Percentiles rank a stretch among this genome's conserved stretches.
phyloP scores from a whole-genome alignment of 1,140 invertebrate species.

The Halyomorpha halys region DNA sequence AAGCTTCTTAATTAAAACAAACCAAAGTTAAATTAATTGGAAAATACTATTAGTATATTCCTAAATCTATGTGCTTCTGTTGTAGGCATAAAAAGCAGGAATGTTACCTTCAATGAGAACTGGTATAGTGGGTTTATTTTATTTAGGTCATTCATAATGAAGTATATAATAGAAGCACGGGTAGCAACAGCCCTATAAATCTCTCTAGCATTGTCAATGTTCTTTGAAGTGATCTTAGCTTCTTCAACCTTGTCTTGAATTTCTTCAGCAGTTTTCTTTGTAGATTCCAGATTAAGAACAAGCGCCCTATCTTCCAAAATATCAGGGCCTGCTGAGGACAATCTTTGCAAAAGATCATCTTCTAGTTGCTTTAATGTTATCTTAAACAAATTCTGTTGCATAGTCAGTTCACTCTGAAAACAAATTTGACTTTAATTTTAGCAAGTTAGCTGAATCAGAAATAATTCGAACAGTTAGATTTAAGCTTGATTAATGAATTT shows the following conservation, averaged over 20 bases:
- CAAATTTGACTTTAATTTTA: conserved; percentile 17
- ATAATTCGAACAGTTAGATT: too few species aligned
- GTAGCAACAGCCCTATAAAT: conserved; percentile 75
- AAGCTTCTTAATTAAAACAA: too few species aligned
- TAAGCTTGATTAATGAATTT: too few species aligned
- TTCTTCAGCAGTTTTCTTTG: conserved; percentile 83
- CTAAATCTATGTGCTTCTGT: not conserved
- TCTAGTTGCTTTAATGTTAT: conserved; percentile 83
- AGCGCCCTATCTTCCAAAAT: conserved; percentile 82
- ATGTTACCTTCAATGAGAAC: conserved; percentile 73
- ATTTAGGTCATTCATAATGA: conserved; percentile 84
- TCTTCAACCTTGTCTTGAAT: conserved; percentile 77
- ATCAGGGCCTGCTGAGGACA: conserved; percentile 81
- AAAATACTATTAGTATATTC: too few species aligned
- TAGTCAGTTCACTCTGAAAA: conserved; percentile 57
- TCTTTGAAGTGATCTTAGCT: conserved; percentile 70
- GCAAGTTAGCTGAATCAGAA: not conserved
- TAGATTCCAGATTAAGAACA: conserved; percentile 86
- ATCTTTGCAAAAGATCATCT: conserved; percentile 72
- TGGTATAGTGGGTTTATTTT: conserved; percentile 95
- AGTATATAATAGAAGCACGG: conserved; percentile 82
- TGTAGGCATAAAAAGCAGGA: not conserved
- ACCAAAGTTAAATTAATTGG: not conserved
- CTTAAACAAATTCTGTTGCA: conserved; percentile 90
- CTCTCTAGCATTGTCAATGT: conserved; percentile 85